phyloP scores from a whole-genome alignment of 2,888 invertebrate species.

The Volucella inanis region DNA sequence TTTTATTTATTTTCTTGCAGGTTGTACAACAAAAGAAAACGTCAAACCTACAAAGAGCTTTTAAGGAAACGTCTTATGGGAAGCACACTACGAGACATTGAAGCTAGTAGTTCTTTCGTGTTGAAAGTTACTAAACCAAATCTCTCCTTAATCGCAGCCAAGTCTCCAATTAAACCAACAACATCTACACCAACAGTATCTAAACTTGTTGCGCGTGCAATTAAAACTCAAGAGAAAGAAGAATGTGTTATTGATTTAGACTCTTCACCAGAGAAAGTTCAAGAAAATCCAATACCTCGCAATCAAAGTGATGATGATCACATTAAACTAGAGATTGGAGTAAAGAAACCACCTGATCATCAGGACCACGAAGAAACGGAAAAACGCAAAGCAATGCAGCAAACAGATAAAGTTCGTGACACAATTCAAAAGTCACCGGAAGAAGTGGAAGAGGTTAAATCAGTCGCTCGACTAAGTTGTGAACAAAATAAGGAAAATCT shows the following conservation, averaged over 20 bases:
- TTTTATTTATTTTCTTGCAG: constrained; percentile 29
- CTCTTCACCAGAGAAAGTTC: constrained; percentile 61
- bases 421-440: constrained; percentile 69
- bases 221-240: constrained; percentile 32
- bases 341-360: constrained; percentile 59
- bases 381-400: constrained; percentile 55
- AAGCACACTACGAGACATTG: constrained; percentile 62
- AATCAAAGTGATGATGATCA: constrained; percentile 56
- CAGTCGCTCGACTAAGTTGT: constrained; percentile 44
- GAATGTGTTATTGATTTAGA: constrained; percentile 68
- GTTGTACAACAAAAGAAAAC: constrained; percentile 61
- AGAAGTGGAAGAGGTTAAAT: constrained; percentile 58
- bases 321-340: constrained; percentile 30
- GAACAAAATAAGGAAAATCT: constrained; percentile 69
- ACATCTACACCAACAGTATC: constrained; percentile 42
- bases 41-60: constrained; percentile 65
- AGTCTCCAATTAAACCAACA: constrained; percentile 36
- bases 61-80: constrained; percentile 34
- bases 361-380: constrained; percentile 22
- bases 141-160: constrained; percentile 41
- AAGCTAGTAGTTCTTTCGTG: constrained; percentile 63
- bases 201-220: constrained; percentile 27
- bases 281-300: constrained; percentile 39
- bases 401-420: constrained; percentile 71
- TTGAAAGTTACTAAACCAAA: constrained; percentile 63